Percentiles rank a stretch among this genome's conserved stretches.
phyloP scores from a whole-genome alignment of 2,113 vertebrate species.

The Acinonyx jubatus region DNA sequence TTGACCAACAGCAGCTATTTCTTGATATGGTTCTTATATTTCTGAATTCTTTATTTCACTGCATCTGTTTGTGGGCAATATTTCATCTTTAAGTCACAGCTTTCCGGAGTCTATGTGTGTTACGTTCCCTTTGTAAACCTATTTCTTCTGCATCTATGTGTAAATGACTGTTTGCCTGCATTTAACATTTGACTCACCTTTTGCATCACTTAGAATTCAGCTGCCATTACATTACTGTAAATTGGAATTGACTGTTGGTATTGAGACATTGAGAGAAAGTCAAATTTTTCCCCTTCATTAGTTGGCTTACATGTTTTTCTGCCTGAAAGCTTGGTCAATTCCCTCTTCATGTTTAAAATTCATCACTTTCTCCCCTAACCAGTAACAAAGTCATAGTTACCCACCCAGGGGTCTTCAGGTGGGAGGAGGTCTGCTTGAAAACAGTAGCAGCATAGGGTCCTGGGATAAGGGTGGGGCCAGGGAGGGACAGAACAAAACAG shows the following conservation, averaged over 20 bases:
- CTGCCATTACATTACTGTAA: neutral
- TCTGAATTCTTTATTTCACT: neutral
- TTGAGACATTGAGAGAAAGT: neutral
- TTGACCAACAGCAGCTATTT: neutral
- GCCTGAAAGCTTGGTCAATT: neutral
- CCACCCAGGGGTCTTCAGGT: neutral
- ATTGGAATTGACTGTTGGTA: neutral
- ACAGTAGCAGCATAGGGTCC: rapidly evolving
- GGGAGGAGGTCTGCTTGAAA: too few species aligned
- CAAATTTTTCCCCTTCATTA: neutral
- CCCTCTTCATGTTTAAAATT: neutral
- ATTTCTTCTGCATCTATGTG: neutral
- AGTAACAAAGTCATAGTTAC: neutral
- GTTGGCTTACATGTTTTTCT: neutral
- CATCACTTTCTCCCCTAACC: neutral
- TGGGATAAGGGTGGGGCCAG: rapidly evolving
- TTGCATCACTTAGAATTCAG: neutral
- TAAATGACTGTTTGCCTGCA: neutral
- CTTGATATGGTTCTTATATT: neutral
- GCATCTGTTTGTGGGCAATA: neutral
- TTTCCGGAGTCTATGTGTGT: neutral
- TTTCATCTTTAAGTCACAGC: neutral
- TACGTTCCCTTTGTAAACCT: neutral
- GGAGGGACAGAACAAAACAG: neutral
- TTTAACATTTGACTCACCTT: neutral